These are phyloP conservation scores for Hippolais icterina DNA, from an alignment of 2,113 vertebrate species.

Conservation along the genomic window DNA sequence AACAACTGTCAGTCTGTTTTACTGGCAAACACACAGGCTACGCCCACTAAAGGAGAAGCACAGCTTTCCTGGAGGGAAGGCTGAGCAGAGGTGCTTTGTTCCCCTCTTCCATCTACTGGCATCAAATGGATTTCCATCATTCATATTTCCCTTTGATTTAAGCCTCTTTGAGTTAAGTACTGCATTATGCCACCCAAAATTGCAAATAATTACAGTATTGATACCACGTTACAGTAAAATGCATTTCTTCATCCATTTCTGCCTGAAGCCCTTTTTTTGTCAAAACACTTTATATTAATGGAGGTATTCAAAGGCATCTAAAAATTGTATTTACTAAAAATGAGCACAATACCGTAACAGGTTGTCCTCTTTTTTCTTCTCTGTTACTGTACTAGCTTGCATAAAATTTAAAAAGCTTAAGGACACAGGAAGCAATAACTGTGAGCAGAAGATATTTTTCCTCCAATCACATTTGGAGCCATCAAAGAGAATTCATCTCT, in stretches of 20 bases:
- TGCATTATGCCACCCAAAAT: neutral
- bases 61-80: neutral
- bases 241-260: neutral
- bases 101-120: neutral
- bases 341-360: neutral
- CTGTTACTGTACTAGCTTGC: neutral
- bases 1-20: neutral
- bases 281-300: neutral
- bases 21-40: fast-evolving
- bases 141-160: neutral
- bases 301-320: neutral
- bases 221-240: neutral
- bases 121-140: neutral
- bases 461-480: neutral
- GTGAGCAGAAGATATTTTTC: neutral
- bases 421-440: neutral
- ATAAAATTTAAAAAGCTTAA: neutral
- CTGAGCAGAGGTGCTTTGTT: neutral
- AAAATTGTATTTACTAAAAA: neutral
- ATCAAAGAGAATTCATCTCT: neutral
- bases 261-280: neutral
- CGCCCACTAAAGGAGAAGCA: neutral
- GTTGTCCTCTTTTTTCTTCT: neutral
- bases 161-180: neutral
- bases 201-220: neutral